These are phyloP conservation scores for Contarinia nasturtii DNA, from an alignment of 1,140 invertebrate genomes.

Conservation along the genomic window DNA sequence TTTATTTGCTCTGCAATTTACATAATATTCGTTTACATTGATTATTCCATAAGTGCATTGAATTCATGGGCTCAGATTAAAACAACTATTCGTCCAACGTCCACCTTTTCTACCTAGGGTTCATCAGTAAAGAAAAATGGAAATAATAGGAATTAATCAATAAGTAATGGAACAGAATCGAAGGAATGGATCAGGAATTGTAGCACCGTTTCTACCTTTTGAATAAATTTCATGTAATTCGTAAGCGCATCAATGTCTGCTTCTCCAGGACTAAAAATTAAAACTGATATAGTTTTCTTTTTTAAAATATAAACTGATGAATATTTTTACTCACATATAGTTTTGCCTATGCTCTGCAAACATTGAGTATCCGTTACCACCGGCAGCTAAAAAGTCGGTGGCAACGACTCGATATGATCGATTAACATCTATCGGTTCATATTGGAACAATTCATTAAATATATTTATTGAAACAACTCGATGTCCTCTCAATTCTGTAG, in stretches of 20 bases:
- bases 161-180: no score
- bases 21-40: no score
- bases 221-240: background rate
- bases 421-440: slow-evolving; percentile 27
- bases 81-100: no score
- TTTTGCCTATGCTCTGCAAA: slow-evolving; percentile 13
- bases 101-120: no score
- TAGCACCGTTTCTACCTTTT: no score
- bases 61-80: no score
- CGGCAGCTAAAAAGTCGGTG: slow-evolving; percentile 37
- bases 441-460: slow-evolving; percentile 44
- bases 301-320: background rate
- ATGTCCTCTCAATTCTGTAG: slow-evolving; percentile 28
- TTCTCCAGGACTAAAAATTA: background rate
- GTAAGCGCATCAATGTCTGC: background rate
- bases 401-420: slow-evolving; percentile 38
- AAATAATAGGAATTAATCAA: no score
- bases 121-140: no score
- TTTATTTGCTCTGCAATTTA: no score
- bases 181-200: no score
- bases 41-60: no score
- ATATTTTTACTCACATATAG: slow-evolving; percentile 12
- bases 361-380: slow-evolving; percentile 41
- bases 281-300: background rate
- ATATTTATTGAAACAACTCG: slow-evolving; percentile 32